phyloP scores from a whole-genome alignment of 2,888 invertebrate species.

The Drosophila demipolita region DNA sequence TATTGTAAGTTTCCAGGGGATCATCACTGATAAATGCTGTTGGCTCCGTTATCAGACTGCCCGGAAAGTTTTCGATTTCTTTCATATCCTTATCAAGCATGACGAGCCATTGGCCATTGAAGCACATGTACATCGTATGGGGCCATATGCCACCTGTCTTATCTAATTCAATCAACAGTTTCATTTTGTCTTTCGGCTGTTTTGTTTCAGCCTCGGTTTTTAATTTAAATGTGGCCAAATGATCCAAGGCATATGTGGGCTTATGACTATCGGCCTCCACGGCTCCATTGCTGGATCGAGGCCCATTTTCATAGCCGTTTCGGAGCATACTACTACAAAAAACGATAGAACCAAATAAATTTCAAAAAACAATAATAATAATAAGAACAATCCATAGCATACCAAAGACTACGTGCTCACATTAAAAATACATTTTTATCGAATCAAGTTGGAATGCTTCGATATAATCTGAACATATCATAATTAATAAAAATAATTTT shows the following conservation, averaged over 20 bases:
- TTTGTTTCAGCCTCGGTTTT: conserved; percentile 94
- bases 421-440: neutral
- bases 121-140: conserved; percentile 96
- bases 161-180: conserved; percentile 94
- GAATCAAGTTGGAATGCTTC: neutral
- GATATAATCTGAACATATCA: neutral
- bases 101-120: conserved; percentile 94
- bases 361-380: neutral
- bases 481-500: neutral
- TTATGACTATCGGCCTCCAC: conserved; percentile 79
- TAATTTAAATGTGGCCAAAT: conserved; percentile 98
- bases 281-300: conserved; percentile 38
- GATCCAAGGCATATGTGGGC: conserved; percentile 96
- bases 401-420: neutral
- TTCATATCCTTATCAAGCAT: conserved; percentile 98
- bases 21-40: conserved; percentile 98
- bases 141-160: conserved; percentile 99
- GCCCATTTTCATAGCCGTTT: conserved; percentile 75
- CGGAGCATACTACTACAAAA: conserved; percentile 61
- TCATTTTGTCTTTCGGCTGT: conserved; percentile 96
- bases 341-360: neutral
- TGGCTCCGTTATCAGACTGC: conserved; percentile 95
- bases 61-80: conserved; percentile 98
- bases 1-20: conserved; percentile 98
- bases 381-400: neutral